Conservation (phyloP, 2,888 invertebrate species). For the Drosophila subsilvestris region DNA sequence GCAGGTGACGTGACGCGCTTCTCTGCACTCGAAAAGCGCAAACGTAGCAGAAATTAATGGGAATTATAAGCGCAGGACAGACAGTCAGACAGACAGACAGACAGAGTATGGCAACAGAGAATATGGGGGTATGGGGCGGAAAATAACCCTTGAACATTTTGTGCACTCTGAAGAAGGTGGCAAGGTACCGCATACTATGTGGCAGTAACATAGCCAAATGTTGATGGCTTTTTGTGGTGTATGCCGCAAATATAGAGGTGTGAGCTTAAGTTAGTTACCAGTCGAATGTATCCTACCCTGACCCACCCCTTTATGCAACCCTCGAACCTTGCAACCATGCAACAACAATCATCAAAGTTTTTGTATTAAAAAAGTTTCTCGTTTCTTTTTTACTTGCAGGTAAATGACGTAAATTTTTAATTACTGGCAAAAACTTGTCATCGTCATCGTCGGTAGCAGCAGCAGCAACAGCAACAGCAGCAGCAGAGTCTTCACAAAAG, state of each 20-base stretch:
- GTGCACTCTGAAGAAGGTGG: no score
- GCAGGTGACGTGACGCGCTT: constrained; percentile 35
- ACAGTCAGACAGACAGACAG: constrained; percentile 4
- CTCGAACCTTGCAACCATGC: not conserved
- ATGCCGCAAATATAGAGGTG: constrained; percentile 27
- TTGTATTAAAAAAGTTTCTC: constrained; percentile 75
- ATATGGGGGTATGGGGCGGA: not conserved
- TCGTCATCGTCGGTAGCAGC: constrained; percentile 24
- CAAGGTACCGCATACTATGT: not conserved
- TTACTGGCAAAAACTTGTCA: constrained; percentile 69
- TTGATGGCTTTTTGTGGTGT: constrained; percentile 43
- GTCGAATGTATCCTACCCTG: not conserved
- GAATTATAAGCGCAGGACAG: constrained; percentile 50
- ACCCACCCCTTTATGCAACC: not conserved
- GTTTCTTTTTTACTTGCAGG: constrained; percentile 67
- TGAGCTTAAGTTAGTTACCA: constrained; percentile 64
- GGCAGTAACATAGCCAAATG: constrained; percentile 34
- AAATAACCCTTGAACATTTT: constrained; percentile 26
- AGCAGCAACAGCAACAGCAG: constrained; percentile 15
- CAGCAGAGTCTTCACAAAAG: constrained; percentile 49
- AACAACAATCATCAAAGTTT: constrained; percentile 50
- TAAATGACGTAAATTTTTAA: constrained; percentile 78
- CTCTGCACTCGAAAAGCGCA: constrained; percentile 52
- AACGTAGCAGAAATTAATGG: constrained; percentile 76
- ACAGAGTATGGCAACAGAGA: not conserved